Conservation (phyloP, 2,797 vertebrate species). For the Rhinoraja longicauda region DNA sequence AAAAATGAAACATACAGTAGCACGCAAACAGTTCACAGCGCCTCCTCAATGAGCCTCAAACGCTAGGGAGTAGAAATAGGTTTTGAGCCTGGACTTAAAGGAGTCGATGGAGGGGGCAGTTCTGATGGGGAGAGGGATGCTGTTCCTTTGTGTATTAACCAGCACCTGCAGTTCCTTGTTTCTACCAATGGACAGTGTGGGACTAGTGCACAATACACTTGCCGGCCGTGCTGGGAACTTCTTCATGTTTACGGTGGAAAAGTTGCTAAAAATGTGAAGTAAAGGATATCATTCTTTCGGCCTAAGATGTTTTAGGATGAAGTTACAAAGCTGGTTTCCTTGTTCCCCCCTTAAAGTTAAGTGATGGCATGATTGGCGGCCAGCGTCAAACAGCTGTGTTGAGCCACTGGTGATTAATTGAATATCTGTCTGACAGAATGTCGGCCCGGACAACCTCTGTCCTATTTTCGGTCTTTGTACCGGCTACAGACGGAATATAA, state of each 20-base stretch:
- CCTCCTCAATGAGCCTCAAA: no score
- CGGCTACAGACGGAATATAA: neutral
- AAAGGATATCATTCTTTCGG: neutral
- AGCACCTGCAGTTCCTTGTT: no score
- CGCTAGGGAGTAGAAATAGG: no score
- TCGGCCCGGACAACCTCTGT: neutral
- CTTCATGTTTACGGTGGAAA: neutral
- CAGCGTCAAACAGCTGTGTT: neutral
- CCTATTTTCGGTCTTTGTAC: neutral
- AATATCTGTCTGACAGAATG: slow-evolving; percentile 1
- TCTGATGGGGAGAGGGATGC: no score
- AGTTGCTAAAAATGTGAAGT: neutral
- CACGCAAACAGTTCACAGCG: no score
- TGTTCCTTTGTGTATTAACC: no score
- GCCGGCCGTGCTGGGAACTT: no score
- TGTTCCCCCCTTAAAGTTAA: neutral
- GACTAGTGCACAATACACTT: no score
- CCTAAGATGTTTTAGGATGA: neutral
- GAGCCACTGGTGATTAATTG: neutral
- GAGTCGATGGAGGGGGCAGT: no score
- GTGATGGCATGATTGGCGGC: neutral
- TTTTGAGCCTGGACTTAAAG: no score
- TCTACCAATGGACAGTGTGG: no score
- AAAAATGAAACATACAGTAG: no score
- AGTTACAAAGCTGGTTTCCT: slow-evolving; percentile 4